Percentiles rank a stretch among this genome's conserved stretches.
phyloP scores from a whole-genome alignment of 2,888 invertebrate species.

The Meteorus cinctellus region DNA sequence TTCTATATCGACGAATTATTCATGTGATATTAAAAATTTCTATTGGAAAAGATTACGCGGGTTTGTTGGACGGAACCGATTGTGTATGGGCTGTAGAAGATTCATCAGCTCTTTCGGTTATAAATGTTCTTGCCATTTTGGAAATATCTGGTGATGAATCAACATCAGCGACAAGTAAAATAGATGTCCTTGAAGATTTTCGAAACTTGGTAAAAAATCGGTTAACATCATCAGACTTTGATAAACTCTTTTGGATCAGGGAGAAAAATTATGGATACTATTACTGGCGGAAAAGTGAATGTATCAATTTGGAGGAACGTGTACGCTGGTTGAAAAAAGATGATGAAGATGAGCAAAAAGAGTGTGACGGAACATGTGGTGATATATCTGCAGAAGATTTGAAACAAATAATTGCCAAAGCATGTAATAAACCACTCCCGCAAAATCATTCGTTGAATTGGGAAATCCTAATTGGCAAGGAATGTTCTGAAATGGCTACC shows the following conservation, averaged over 20 bases:
- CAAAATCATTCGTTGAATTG: slow-evolving; percentile 74
- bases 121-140: slow-evolving; percentile 74
- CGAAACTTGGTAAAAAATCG: slow-evolving; percentile 52
- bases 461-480: slow-evolving; percentile 74
- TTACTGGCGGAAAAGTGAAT: slow-evolving; percentile 73
- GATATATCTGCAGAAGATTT: slow-evolving; percentile 66
- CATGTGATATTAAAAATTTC: slow-evolving; percentile 52
- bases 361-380: slow-evolving; percentile 58
- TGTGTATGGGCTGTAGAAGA: slow-evolving; percentile 76
- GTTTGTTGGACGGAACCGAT: slow-evolving; percentile 75
- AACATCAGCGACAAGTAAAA: slow-evolving; percentile 38
- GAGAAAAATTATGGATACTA: slow-evolving; percentile 75
- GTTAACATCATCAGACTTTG: slow-evolving; percentile 50
- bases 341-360: slow-evolving; percentile 63
- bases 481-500: slow-evolving; percentile 51
- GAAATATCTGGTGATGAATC: slow-evolving; percentile 62
- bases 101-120: slow-evolving; percentile 72
- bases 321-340: slow-evolving; percentile 73
- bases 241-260: slow-evolving; percentile 74
- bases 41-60: slow-evolving; percentile 71
- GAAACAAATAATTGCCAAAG: slow-evolving; percentile 70
- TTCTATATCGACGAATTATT: slow-evolving; percentile 54
- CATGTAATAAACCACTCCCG: slow-evolving; percentile 73
- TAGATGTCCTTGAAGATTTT: slow-evolving; percentile 53
- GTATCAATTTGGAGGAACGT: slow-evolving; percentile 72